Conservation (phyloP, 2,888 invertebrate species). For the Yponomeuta sedellus region DNA sequence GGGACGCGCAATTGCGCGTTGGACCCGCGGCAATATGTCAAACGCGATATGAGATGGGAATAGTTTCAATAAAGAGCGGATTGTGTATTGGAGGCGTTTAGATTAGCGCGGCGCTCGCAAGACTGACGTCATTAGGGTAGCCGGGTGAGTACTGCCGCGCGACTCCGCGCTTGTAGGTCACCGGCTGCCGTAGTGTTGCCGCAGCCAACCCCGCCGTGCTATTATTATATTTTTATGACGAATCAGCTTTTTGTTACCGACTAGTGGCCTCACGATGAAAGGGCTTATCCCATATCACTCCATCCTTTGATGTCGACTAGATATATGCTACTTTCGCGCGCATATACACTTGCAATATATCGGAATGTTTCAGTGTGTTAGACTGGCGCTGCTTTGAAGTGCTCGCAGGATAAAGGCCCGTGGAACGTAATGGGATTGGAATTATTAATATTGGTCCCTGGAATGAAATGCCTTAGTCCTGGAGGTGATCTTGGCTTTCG, state of each 20-base stretch:
- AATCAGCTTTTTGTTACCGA: constrained; percentile 67
- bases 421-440: neutral
- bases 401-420: neutral
- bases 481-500: neutral
- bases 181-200: constrained; percentile 61
- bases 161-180: constrained; percentile 68
- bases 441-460: neutral
- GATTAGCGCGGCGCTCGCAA: constrained; percentile 22
- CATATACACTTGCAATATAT: neutral
- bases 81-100: neutral
- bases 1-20: constrained; percentile 38
- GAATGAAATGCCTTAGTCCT: neutral
- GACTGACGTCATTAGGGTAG: constrained; percentile 71
- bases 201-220: constrained; percentile 60
- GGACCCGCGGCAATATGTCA: constrained; percentile 3
- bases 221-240: constrained; percentile 77
- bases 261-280: constrained; percentile 41
- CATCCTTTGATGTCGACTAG: constrained; percentile 8
- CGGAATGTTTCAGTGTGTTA: neutral
- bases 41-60: neutral
- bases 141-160: constrained; percentile 72
- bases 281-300: constrained; percentile 33
- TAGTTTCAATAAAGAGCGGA: neutral
- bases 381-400: neutral
- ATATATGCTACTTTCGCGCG: neutral